Percentiles rank a stretch among this genome's conserved stretches.
Conservation (phyloP, 2,797 vertebrate species). For the Microctenopoma stevenorrisi region DNA sequence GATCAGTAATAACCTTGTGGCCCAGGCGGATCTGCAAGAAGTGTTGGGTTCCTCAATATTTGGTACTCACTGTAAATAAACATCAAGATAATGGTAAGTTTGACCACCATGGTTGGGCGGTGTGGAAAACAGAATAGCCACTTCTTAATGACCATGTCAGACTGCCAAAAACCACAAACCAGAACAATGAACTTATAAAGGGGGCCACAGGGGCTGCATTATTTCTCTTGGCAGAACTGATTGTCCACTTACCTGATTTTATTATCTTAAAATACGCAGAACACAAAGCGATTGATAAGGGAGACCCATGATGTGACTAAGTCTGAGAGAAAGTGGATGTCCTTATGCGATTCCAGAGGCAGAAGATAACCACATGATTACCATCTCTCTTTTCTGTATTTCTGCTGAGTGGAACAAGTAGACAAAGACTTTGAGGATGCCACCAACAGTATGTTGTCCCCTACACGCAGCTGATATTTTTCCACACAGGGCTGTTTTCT, state of each 20-base stretch:
- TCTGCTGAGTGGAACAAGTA: constrained; percentile 43
- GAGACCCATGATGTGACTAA: constrained; percentile 9
- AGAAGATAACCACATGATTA: constrained; percentile 21
- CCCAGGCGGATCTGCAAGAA: background rate
- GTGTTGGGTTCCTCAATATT: constrained; percentile 33
- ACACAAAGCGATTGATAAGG: background rate
- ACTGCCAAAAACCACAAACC: constrained; percentile 55
- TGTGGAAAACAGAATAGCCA: constrained; percentile 45
- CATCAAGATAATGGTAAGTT: constrained; percentile 48
- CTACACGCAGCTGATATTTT: constrained; percentile 13
- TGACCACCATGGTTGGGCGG: constrained; percentile 23
- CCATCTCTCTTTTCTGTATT: constrained; percentile 12
- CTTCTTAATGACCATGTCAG: constrained; percentile 51
- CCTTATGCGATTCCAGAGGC: constrained; percentile 15
- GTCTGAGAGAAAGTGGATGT: constrained; percentile 18
- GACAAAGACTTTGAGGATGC: background rate
- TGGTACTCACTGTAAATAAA: constrained; percentile 50
- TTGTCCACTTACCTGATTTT: constrained; percentile 8
- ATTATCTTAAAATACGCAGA: background rate
- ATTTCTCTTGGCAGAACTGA: constrained; percentile 9
- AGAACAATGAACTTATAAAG: constrained; percentile 33
- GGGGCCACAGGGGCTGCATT: constrained; percentile 15
- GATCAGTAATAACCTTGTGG: background rate
- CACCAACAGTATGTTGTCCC: background rate
- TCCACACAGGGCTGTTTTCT: background rate